These are phyloP conservation scores for Microcebus griseorufus DNA, from an alignment of 2,113 vertebrate species.

Conservation along the genomic window DNA sequence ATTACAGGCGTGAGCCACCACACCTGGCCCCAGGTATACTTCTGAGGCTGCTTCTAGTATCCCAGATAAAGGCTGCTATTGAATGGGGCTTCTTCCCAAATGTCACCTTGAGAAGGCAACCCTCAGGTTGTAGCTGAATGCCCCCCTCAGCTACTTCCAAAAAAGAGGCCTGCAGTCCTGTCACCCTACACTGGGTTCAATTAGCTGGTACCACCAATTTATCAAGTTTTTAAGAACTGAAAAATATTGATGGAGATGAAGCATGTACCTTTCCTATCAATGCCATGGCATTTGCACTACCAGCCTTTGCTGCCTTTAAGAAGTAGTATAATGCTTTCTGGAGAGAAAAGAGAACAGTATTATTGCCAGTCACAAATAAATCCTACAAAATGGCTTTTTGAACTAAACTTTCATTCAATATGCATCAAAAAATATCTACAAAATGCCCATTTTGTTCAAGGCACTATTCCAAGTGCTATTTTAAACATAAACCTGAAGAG, in stretches of 20 bases:
- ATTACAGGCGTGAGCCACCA: background rate
- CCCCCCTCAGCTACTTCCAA: background rate
- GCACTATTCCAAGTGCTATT: constrained; percentile 35
- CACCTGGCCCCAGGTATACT: background rate
- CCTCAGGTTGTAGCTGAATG: background rate
- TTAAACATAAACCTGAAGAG: constrained; percentile 19
- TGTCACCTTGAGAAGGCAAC: background rate
- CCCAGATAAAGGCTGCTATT: background rate
- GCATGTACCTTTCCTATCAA: constrained; percentile 83
- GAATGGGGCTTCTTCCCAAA: background rate
- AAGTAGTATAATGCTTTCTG: constrained; percentile 85
- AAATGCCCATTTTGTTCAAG: constrained; percentile 17
- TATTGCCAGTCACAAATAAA: constrained; percentile 53
- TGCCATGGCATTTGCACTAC: constrained; percentile 82
- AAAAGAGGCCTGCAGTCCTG: background rate
- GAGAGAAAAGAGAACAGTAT: constrained; percentile 64
- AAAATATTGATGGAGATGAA: constrained; percentile 46
- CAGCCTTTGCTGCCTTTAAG: constrained; percentile 81
- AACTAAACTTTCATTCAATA: constrained; percentile 37
- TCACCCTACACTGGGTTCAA: background rate
- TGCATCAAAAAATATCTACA: constrained; percentile 16
- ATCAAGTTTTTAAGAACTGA: constrained; percentile 30
- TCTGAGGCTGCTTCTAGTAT: background rate
- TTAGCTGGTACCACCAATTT: background rate
- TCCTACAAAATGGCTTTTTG: background rate